Percentiles rank a stretch among this genome's conserved stretches.
These are phyloP conservation scores for Otus sunia DNA, from an alignment of 2,113 vertebrate species.

Conservation along the genomic window DNA sequence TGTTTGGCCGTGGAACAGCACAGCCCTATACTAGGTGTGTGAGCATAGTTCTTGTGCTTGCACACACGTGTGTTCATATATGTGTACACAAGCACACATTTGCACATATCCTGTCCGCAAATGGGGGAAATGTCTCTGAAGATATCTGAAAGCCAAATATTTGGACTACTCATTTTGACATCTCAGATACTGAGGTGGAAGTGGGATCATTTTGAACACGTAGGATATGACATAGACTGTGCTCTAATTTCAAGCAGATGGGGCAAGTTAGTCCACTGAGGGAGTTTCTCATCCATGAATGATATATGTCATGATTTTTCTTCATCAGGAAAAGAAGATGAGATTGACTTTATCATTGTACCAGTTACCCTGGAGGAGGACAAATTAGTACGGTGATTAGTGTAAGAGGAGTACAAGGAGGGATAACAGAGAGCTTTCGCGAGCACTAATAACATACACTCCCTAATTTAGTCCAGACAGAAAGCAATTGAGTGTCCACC, in stretches of 20 bases:
- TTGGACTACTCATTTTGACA: not conserved
- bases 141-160: not conserved
- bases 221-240: not conserved
- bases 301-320: not conserved
- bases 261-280: not conserved
- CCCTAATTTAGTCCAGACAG: not conserved
- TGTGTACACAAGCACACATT: not conserved
- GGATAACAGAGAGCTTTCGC: not conserved
- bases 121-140: not conserved
- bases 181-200: not conserved
- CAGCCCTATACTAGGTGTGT: not conserved
- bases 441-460: not conserved
- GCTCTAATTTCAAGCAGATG: not conserved
- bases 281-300: not conserved
- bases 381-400: not conserved
- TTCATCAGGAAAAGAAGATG: not conserved
- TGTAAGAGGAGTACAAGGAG: not conserved
- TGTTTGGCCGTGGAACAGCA: not conserved
- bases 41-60: not conserved
- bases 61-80: accelerated
- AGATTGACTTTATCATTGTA: not conserved
- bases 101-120: accelerated
- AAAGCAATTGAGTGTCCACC: not conserved
- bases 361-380: not conserved
- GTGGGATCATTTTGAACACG: not conserved